These are phyloP conservation scores for Gryllus longicercus DNA, from an alignment of 2,888 invertebrate genomes.

Conservation along the genomic window DNA sequence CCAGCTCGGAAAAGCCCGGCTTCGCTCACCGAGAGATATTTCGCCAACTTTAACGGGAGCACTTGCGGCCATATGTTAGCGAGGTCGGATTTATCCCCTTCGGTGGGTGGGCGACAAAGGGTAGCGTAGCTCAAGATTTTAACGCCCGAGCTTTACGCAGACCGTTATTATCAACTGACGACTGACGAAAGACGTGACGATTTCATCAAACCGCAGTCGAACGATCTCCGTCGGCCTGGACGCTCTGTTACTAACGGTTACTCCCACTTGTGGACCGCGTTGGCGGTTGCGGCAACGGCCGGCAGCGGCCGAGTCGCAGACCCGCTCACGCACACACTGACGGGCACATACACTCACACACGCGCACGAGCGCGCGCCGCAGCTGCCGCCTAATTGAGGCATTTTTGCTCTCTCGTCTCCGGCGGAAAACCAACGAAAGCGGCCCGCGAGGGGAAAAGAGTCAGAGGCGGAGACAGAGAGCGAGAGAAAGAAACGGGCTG, in stretches of 20 bases:
- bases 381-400: neutral
- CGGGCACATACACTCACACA: no score
- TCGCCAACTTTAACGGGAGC: neutral
- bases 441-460: neutral
- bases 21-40: neutral
- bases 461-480: neutral
- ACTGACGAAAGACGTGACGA: neutral
- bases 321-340: no score
- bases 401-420: neutral
- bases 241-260: neutral
- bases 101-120: neutral
- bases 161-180: neutral
- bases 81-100: neutral
- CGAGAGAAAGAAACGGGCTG: neutral
- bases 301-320: no score
- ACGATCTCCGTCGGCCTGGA: neutral
- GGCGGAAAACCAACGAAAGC: neutral
- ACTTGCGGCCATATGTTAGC: constrained; percentile 17
- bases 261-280: no score
- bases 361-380: no score
- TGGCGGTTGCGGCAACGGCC: no score
- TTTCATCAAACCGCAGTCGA: neutral
- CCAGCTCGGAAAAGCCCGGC: neutral
- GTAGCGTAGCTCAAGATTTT: neutral
- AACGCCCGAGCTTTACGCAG: neutral